These are phyloP conservation scores for Choreutis nemorana DNA, from an alignment of 2,888 invertebrate genomes.

Conservation along the genomic window DNA sequence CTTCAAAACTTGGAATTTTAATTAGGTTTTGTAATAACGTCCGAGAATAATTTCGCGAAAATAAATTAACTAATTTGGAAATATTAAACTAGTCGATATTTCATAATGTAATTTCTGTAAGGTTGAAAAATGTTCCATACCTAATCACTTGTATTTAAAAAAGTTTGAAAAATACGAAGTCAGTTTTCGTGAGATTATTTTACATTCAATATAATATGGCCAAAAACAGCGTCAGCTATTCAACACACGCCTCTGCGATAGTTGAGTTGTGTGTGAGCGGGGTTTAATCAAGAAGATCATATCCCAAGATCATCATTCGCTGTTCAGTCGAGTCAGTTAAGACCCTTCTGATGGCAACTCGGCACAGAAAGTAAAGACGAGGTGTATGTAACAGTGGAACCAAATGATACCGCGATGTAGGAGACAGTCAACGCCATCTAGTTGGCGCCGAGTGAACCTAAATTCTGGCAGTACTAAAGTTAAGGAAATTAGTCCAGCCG, in stretches of 20 bases:
- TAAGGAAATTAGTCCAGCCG: too few relatives aligned
- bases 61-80: too few relatives aligned
- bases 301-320: constrained; percentile 48
- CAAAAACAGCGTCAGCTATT: constrained; percentile 44
- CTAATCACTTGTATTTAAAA: too few relatives aligned
- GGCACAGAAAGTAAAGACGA: not conserved
- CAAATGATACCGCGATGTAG: constrained; percentile 10
- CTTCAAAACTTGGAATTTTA: too few relatives aligned
- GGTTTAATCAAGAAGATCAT: constrained; percentile 35
- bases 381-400: not conserved
- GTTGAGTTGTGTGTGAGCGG: constrained; percentile 38
- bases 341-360: constrained; percentile 50
- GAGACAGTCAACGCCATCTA: constrained; percentile 12
- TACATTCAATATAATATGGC: constrained; percentile 13
- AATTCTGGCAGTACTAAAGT: too few relatives aligned
- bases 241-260: constrained; percentile 39
- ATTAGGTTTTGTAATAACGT: too few relatives aligned
- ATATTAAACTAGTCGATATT: too few relatives aligned
- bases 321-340: constrained; percentile 65
- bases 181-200: constrained; percentile 3
- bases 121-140: too few relatives aligned
- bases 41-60: too few relatives aligned
- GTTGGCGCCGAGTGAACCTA: too few relatives aligned
- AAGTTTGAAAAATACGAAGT: too few relatives aligned
- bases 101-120: too few relatives aligned